Evolutionary conservation across 2,113 vertebrate species (phyloP).

Genomic region (Pagrus major): DNA sequence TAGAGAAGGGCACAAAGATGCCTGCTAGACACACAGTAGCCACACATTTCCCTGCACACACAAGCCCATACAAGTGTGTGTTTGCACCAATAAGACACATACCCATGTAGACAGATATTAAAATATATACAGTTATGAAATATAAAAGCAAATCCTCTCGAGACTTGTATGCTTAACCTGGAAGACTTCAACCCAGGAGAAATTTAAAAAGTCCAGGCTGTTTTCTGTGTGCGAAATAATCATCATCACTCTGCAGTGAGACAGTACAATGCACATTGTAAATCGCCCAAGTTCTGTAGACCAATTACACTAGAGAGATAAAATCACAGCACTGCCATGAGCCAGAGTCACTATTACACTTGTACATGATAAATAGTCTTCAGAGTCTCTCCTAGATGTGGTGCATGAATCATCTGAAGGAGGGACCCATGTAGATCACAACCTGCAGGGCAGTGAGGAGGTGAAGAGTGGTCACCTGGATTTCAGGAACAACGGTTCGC

Average conservation of each 20-base stretch:
- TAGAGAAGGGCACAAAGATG: slow-evolving; percentile 72
- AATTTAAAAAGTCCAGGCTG: slow-evolving; percentile 55
- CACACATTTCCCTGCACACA: slow-evolving; percentile 26
- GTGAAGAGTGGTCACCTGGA: slow-evolving; percentile 87
- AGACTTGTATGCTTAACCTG: slow-evolving; percentile 17
- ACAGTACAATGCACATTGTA: slow-evolving; percentile 56
- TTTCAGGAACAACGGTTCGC: slow-evolving; percentile 93
- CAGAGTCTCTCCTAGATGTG: slow-evolving; percentile 48
- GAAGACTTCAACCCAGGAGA: slow-evolving; percentile 27
- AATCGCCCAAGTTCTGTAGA: slow-evolving; percentile 64
- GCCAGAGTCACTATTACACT: slow-evolving; percentile 59
- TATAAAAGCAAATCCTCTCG: slow-evolving; percentile 26
- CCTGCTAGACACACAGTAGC: slow-evolving; percentile 50
- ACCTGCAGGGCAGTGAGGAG: slow-evolving; percentile 10
- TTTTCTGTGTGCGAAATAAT: slow-evolving; percentile 61
- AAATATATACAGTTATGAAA: slow-evolving; percentile 4
- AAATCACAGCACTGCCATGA: slow-evolving; percentile 71
- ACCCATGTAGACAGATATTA: slow-evolving; percentile 3
- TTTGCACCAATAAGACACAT: slow-evolving; percentile 27
- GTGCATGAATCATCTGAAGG: slow-evolving; percentile 63
- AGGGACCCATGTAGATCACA: slow-evolving; percentile 41
- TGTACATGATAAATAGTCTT: slow-evolving; percentile 65
- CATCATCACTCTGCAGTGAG: slow-evolving; percentile 61
- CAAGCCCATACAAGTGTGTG: neutral
- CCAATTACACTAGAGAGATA: slow-evolving; percentile 78